Evolutionary conservation across 2,113 vertebrate genomes (phyloP).

Genomic region (Thermophis baileyi): DNA sequence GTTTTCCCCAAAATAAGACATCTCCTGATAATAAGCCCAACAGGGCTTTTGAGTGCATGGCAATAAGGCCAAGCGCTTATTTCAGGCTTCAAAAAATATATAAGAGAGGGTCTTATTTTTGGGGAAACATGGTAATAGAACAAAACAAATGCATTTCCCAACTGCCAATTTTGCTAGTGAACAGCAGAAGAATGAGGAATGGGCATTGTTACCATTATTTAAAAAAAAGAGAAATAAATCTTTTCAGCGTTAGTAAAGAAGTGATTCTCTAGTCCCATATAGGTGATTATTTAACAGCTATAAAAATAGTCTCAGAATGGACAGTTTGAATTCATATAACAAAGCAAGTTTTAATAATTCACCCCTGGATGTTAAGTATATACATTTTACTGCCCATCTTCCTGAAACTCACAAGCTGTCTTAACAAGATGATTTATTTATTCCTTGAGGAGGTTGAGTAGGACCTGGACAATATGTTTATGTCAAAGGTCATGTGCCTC

Average conservation of each 20-base stretch:
- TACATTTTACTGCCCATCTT: slow-evolving; percentile 1
- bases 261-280: neutral
- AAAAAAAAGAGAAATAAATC: slow-evolving; percentile 2
- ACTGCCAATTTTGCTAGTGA: slow-evolving; percentile 6
- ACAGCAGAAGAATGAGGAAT: slow-evolving; percentile 5
- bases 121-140: too few relatives aligned
- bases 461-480: neutral
- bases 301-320: neutral
- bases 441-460: neutral
- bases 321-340: neutral
- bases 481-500: neutral
- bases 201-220: slow-evolving; percentile 9
- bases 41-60: too few relatives aligned
- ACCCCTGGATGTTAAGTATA: neutral
- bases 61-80: too few relatives aligned
- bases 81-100: too few relatives aligned
- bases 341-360: slow-evolving; percentile 4
- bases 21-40: too few relatives aligned
- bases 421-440: neutral
- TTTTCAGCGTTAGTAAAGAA: slow-evolving; percentile 15
- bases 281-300: slow-evolving; percentile 19
- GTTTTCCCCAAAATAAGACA: too few relatives aligned
- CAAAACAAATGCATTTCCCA: slow-evolving; percentile 22
- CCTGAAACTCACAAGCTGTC: neutral
- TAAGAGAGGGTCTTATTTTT: too few relatives aligned